Percentiles rank a stretch among this genome's conserved stretches.
Evolutionary conservation across 2,888 invertebrate species (phyloP).

Genomic region (Agonum fuliginosum): DNA sequence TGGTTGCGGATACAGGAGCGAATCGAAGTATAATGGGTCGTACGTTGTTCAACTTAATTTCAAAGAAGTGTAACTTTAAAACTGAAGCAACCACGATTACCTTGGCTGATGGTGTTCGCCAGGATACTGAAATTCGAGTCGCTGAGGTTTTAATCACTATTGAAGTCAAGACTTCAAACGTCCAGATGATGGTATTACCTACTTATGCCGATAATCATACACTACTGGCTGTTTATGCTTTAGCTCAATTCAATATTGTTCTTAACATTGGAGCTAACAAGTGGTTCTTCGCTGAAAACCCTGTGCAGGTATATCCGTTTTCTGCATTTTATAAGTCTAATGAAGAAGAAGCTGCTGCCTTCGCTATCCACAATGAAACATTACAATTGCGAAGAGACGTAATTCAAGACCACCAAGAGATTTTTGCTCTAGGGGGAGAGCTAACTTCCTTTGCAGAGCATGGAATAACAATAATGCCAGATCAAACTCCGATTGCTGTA

Average conservation of each 20-base stretch:
- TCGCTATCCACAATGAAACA: not conserved
- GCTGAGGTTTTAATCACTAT: not conserved
- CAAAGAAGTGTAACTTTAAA: not conserved
- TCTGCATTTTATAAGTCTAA: not conserved
- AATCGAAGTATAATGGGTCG: slow-evolving; percentile 8
- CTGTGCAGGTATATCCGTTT: not conserved
- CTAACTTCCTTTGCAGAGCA: too few relatives aligned
- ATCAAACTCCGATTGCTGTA: too few relatives aligned
- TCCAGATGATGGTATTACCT: not conserved
- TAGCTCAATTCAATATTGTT: not conserved
- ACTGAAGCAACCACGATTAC: not conserved
- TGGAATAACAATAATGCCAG: too few relatives aligned
- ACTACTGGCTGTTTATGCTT: not conserved
- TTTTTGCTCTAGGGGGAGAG: too few relatives aligned
- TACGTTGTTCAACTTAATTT: not conserved
- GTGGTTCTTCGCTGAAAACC: not conserved
- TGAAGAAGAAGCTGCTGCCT: not conserved
- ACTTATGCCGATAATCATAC: not conserved
- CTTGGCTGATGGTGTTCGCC: not conserved
- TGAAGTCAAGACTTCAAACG: not conserved
- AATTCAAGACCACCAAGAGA: too few relatives aligned
- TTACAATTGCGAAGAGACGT: not conserved
- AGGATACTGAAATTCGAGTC: not conserved
- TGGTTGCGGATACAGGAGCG: not conserved
- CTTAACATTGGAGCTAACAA: not conserved